Base-by-base conservation (phyloP, 2,888 invertebrate genomes). In the Patella pellucida region DNA sequence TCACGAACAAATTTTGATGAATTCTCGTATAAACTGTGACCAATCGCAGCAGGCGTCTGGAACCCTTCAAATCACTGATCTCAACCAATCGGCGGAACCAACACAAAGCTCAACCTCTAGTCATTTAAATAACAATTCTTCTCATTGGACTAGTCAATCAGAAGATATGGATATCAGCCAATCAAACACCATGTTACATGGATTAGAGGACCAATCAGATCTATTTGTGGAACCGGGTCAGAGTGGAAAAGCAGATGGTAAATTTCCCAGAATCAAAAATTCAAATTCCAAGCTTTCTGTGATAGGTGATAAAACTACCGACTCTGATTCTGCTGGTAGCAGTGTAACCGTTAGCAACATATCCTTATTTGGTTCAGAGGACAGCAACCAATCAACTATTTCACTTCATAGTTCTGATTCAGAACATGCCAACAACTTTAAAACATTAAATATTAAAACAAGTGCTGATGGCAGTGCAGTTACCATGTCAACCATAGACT, bases 1-100 rank as follows among this genome's bases (percentile, higher is more conserved):
- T 12, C 93, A 94, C 84, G 94, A 94, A 84, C 93, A 94, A 86
- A 92, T 94, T 67, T 85, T 86, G 79, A 81, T 80, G 70, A 79
- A 73, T 2, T 62, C 62, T 27, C 68, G 12, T 41, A 69, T 52
- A 76, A 72, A 67, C 54, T 31, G 52, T 52, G 56, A 15, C 50
- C 67, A 41, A 69, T 52, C 41, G 27, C 74, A 41, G 27, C 74
- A 41, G 71, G 27, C 70, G 56, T 67, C n/a, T 50, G 71, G 23
- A 41, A 23, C 14, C 3, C 52, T 52, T 52, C 77, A 62, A 62
- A 62, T 23, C 23, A 23, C 23, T 23, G 19, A 62, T 62, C 62
- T 62, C 62, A 62, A 23, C 62, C 62, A 62, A 62, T 62, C 19
- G 15, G 23, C 12, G 23, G 19, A 19, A 23, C 23, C 23, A 23